Conservation (phyloP, 2,113 vertebrate genomes). For the Ellobius talpinus region DNA sequence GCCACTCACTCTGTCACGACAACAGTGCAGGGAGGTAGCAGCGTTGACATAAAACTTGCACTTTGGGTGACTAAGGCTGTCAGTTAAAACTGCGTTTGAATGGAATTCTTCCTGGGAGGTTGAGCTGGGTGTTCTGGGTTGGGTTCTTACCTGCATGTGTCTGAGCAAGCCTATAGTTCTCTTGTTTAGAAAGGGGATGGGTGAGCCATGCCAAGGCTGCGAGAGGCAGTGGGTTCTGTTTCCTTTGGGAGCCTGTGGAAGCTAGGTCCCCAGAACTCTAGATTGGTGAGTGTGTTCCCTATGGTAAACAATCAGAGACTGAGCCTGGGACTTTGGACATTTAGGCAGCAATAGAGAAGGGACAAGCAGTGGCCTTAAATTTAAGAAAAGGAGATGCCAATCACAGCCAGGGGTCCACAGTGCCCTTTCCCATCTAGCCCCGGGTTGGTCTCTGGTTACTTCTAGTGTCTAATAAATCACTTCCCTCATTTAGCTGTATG, state of each 20-base stretch:
- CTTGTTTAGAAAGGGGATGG: not conserved
- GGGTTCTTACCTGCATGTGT: not conserved
- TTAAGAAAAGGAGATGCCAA: not conserved
- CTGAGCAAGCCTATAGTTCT: not conserved
- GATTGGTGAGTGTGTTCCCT: not conserved
- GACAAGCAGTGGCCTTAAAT: not conserved
- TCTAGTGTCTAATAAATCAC: not conserved
- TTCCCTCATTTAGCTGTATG: not conserved
- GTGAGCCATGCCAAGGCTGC: not conserved
- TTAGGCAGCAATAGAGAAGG: not conserved
- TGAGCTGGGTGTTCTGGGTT: not conserved
- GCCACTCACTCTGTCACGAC: not conserved
- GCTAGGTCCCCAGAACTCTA: not conserved
- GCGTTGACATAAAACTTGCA: not conserved
- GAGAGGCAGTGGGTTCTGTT: not conserved
- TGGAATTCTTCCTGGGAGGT: not conserved
- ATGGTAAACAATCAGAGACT: accelerated
- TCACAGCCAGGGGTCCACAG: not conserved
- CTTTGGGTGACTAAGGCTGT: not conserved
- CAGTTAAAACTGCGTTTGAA: not conserved
- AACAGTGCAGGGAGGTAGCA: not conserved
- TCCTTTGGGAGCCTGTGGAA: not conserved
- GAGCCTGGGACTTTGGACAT: not conserved
- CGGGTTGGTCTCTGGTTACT: not conserved
- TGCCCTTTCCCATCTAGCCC: not conserved